Conservation (phyloP, 2,888 invertebrate species). For the Phaedon cochleariae region DNA sequence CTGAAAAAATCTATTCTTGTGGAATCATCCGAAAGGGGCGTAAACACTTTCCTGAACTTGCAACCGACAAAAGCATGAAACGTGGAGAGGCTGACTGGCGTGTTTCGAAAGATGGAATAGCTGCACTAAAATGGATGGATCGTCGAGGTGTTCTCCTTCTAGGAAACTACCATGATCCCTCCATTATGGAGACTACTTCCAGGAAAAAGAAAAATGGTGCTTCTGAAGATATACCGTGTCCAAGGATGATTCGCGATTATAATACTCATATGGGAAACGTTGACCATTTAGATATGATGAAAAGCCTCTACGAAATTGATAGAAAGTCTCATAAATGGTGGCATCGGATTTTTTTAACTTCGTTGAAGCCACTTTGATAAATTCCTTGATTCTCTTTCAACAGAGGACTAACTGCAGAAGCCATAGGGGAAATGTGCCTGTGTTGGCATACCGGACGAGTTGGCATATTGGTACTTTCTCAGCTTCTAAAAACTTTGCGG, state of each 20-base stretch:
- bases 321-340: slow-evolving; percentile 52
- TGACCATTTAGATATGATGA: slow-evolving; percentile 49
- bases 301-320: slow-evolving; percentile 47
- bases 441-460: too few relatives aligned
- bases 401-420: slow-evolving; percentile 5
- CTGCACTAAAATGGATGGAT: background rate
- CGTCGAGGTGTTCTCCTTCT: background rate
- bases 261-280: slow-evolving; percentile 52
- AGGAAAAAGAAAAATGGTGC: slow-evolving; percentile 43
- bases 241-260: slow-evolving; percentile 44
- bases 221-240: slow-evolving; percentile 39
- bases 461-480: too few relatives aligned
- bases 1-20: slow-evolving; percentile 29
- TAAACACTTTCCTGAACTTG: slow-evolving; percentile 32
- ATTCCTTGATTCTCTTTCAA: slow-evolving; percentile 8
- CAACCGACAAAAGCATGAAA: slow-evolving; percentile 31
- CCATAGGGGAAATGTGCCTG: too few relatives aligned
- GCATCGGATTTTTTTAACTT: slow-evolving; percentile 26
- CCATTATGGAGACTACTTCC: background rate
- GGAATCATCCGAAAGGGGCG: slow-evolving; percentile 35
- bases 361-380: background rate
- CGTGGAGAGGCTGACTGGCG: slow-evolving; percentile 43
- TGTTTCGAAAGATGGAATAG: background rate
- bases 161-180: background rate
- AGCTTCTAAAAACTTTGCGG: too few relatives aligned